Percentiles rank a stretch among this genome's conserved stretches.
Conservation (phyloP, 2,113 vertebrate genomes). For the Elachura formosa region DNA sequence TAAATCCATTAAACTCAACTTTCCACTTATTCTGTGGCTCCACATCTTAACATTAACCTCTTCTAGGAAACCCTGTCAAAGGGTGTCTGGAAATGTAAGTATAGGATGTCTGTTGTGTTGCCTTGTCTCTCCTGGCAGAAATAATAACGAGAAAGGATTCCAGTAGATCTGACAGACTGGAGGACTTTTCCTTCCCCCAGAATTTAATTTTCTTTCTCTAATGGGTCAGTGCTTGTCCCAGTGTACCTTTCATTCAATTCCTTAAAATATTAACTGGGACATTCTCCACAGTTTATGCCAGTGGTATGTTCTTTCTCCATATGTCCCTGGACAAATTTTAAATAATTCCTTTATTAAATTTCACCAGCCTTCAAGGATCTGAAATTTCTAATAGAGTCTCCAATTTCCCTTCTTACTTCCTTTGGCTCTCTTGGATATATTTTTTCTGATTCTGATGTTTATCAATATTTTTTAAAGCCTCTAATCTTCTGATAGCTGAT, state of each 20-base stretch:
- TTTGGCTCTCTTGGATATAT: background rate
- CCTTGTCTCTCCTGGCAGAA: background rate
- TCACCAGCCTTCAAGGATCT: background rate
- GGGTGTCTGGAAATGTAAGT: slow-evolving; percentile 1
- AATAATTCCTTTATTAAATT: slow-evolving; percentile 15
- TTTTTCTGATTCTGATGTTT: background rate
- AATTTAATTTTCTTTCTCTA: background rate
- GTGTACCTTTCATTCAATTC: background rate
- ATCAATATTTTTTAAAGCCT: background rate
- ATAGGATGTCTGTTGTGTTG: background rate
- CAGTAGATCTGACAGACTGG: background rate
- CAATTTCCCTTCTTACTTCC: background rate
- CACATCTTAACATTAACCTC: slow-evolving; percentile 9
- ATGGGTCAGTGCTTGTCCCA: background rate
- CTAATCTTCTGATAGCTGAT: background rate
- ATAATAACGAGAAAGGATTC: background rate
- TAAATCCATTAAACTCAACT: slow-evolving; percentile 40
- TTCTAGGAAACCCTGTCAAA: slow-evolving; percentile 10
- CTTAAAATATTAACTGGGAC: background rate
- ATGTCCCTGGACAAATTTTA: background rate
- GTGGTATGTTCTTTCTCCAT: background rate
- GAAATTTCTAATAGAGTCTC: slow-evolving; percentile 10
- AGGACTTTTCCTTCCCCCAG: background rate
- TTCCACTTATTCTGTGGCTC: background rate
- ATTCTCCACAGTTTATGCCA: background rate